These are phyloP conservation scores for Kryptolebias marmoratus DNA, from an alignment of 2,113 vertebrate genomes.

Conservation along the genomic window DNA sequence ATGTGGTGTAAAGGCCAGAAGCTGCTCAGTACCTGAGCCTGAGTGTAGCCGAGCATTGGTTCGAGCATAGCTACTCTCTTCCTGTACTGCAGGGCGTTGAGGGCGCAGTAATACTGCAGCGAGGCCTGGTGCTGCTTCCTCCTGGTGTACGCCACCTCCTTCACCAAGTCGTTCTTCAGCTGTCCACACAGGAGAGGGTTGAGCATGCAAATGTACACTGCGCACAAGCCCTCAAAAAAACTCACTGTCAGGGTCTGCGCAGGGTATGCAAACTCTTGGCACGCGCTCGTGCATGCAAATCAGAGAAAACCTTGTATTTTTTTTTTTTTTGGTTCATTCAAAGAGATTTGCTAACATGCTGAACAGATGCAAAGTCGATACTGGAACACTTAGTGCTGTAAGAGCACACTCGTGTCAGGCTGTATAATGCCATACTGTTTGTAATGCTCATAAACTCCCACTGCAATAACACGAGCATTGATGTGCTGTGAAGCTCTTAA, in stretches of 20 bases:
- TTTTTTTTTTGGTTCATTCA: background rate
- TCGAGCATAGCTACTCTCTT: constrained; percentile 95
- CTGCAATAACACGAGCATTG: constrained; percentile 33
- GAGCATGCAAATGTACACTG: constrained; percentile 10
- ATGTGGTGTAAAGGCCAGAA: background rate
- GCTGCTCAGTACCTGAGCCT: constrained; percentile 85
- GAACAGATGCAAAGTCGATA: constrained; percentile 4
- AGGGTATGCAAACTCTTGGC: constrained; percentile 36
- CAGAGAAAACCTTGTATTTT: background rate
- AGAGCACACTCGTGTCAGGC: background rate
- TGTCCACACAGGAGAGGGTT: constrained; percentile 62
- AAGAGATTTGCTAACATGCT: background rate
- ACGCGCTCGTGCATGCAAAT: constrained; percentile 22
- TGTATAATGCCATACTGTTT: constrained; percentile 24
- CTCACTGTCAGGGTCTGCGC: background rate
- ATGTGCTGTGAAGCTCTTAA: constrained; percentile 10
- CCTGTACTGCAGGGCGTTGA: constrained; percentile 95
- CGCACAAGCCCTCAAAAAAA: background rate
- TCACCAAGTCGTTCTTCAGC: constrained; percentile 89
- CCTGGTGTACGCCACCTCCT: constrained; percentile 90
- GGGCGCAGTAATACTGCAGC: constrained; percentile 95
- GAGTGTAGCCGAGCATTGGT: constrained; percentile 93
- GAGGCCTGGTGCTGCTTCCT: constrained; percentile 96
- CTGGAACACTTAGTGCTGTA: background rate
- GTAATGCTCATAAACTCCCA: constrained; percentile 9